phyloP scores from a whole-genome alignment of 2,797 vertebrate species.

The Dipus sagitta region DNA sequence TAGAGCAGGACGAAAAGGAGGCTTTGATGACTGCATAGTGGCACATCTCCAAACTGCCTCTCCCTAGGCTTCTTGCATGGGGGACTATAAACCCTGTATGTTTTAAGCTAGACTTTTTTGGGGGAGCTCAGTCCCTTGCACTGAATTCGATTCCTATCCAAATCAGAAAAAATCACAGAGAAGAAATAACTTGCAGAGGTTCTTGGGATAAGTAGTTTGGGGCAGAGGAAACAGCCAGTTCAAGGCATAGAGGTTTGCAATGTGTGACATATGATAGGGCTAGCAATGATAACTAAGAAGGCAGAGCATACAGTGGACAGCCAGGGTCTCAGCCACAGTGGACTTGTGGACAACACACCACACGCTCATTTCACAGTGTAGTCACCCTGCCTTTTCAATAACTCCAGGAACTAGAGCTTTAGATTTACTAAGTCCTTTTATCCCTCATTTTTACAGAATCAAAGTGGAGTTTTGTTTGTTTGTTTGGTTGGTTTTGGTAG shows the following conservation, averaged over 20 bases:
- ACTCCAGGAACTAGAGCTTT: constrained; percentile 1
- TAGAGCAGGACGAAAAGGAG: background rate
- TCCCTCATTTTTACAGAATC: background rate
- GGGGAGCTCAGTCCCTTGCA: background rate
- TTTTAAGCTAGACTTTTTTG: background rate
- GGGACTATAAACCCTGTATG: background rate
- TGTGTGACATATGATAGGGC: constrained; percentile 29
- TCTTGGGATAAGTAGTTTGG: constrained; percentile 55
- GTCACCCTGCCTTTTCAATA: background rate
- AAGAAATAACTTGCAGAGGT: constrained; percentile 55
- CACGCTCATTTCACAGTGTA: background rate
- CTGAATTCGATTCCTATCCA: constrained; percentile 42
- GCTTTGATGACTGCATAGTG: background rate
- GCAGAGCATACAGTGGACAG: background rate
- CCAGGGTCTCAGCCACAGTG: background rate
- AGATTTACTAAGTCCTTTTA: background rate
- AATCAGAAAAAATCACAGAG: constrained; percentile 42
- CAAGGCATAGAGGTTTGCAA: constrained; percentile 20
- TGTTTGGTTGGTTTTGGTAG: background rate
- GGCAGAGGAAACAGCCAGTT: constrained; percentile 21
- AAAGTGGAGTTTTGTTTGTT: background rate
- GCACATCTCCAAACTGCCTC: background rate
- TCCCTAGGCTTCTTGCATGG: background rate
- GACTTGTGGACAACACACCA: background rate
- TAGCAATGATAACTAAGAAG: constrained; percentile 12